These are phyloP conservation scores for Drosophila sordidula DNA, from an alignment of 2,888 invertebrate genomes.

Conservation along the genomic window DNA sequence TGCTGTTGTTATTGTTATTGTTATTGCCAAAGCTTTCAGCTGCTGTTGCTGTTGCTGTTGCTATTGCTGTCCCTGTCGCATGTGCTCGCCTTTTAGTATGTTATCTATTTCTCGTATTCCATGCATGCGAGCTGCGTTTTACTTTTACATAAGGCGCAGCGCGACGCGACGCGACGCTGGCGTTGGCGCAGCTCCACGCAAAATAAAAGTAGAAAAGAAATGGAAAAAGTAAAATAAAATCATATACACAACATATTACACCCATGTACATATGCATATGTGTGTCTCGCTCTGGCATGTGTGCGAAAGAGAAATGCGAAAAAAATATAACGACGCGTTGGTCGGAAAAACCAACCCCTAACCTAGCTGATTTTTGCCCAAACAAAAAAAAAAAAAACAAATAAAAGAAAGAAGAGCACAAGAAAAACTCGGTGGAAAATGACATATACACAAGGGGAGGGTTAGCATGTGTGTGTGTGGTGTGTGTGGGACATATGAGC, in stretches of 20 bases:
- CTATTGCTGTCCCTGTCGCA: slow-evolving; percentile 67
- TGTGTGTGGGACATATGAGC: slow-evolving; percentile 66
- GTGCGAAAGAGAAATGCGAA: slow-evolving; percentile 68
- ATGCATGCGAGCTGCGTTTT: slow-evolving; percentile 69
- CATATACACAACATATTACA: slow-evolving; percentile 80
- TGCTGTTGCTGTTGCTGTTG: slow-evolving; percentile 50
- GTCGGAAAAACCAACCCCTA: slow-evolving; percentile 78
- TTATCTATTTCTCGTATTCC: slow-evolving; percentile 76
- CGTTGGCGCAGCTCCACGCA: slow-evolving; percentile 50
- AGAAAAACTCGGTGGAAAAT: slow-evolving; percentile 56
- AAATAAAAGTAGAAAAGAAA: slow-evolving; percentile 15
- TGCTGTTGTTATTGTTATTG: slow-evolving; percentile 42
- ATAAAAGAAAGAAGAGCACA: slow-evolving; percentile 35
- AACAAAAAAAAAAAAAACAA: slow-evolving; percentile 32
- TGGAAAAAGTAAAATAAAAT: slow-evolving; percentile 48
- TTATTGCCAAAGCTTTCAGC: slow-evolving; percentile 58
- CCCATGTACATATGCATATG: slow-evolving; percentile 51
- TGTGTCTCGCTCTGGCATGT: slow-evolving; percentile 67
- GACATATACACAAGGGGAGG: slow-evolving; percentile 53
- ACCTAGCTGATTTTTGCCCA: slow-evolving; percentile 58
- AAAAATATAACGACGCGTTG: slow-evolving; percentile 64
- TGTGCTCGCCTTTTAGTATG: slow-evolving; percentile 76
- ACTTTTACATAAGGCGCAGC: slow-evolving; percentile 55
- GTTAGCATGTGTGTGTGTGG: slow-evolving; percentile 52
- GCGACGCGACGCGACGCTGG: slow-evolving; percentile 16